phyloP scores from a whole-genome alignment of 2,797 vertebrate species.

The Eulemur rubriventer region DNA sequence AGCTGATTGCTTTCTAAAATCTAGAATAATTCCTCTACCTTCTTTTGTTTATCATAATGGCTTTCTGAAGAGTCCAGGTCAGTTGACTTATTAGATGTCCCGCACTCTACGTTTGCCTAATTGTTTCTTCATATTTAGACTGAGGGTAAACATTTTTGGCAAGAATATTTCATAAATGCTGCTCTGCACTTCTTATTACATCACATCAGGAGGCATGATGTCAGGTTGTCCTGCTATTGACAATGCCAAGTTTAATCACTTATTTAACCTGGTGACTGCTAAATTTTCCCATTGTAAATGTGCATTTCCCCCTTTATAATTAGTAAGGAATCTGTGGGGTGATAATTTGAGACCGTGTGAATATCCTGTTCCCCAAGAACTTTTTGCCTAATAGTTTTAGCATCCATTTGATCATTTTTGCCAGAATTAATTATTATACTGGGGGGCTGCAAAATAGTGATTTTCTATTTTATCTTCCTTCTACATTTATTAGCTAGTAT shows the following conservation, averaged over 20 bases:
- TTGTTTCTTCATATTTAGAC: conserved; percentile 51
- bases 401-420: conserved; percentile 43
- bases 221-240: conserved; percentile 62
- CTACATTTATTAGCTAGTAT: conserved; percentile 34
- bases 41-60: conserved; percentile 11
- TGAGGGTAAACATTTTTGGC: conserved; percentile 33
- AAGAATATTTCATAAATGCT: conserved; percentile 43
- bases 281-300: conserved; percentile 53
- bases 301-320: conserved; percentile 58
- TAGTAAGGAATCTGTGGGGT: conserved; percentile 47
- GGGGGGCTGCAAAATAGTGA: conserved; percentile 35
- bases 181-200: conserved; percentile 51
- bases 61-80: background rate
- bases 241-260: conserved; percentile 56
- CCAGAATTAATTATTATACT: conserved; percentile 55
- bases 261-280: conserved; percentile 26
- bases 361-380: conserved; percentile 61
- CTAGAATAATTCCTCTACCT: background rate
- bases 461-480: conserved; percentile 37
- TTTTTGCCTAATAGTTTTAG: conserved; percentile 54
- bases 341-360: conserved; percentile 66
- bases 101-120: background rate
- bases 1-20: conserved; percentile 36
- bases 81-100: background rate
- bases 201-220: conserved; percentile 51